phyloP scores from a whole-genome alignment of 2,888 invertebrate species.

The Drosophila rubida region DNA sequence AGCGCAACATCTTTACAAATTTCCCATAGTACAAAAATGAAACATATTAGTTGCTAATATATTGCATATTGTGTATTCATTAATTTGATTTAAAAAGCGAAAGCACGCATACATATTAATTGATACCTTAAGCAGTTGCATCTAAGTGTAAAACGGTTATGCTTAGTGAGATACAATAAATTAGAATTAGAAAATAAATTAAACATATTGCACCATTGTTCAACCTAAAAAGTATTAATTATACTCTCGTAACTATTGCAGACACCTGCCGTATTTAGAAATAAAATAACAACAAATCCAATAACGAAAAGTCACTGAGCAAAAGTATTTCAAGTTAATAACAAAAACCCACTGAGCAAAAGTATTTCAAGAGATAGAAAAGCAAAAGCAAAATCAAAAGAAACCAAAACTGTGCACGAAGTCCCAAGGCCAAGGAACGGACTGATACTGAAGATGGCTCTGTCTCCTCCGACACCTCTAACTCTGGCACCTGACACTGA shows the following conservation, averaged over 20 bases:
- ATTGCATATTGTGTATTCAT: slow-evolving; percentile 36
- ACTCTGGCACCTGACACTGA: slow-evolving; percentile 27
- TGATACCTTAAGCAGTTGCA: slow-evolving; percentile 33
- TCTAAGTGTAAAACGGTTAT: slow-evolving; percentile 45
- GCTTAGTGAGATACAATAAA: slow-evolving; percentile 50
- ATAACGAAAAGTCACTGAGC: not conserved
- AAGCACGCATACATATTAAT: slow-evolving; percentile 51
- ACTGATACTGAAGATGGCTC: slow-evolving; percentile 11
- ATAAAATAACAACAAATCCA: slow-evolving; percentile 65
- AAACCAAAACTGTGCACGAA: slow-evolving; percentile 71
- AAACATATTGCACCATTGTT: slow-evolving; percentile 70
- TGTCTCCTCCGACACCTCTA: not conserved
- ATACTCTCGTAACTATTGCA: slow-evolving; percentile 31
- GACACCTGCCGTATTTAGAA: slow-evolving; percentile 44
- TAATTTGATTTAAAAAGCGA: slow-evolving; percentile 64
- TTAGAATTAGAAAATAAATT: slow-evolving; percentile 39
- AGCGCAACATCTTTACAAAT: not conserved
- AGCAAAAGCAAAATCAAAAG: slow-evolving; percentile 58
- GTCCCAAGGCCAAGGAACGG: slow-evolving; percentile 30
- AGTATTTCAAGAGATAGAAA: slow-evolving; percentile 64
- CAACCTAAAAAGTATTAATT: slow-evolving; percentile 57
- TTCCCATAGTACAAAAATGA: not conserved
- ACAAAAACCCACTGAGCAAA: slow-evolving; percentile 55
- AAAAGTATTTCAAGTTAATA: slow-evolving; percentile 5
- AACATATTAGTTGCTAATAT: slow-evolving; percentile 4